These are phyloP conservation scores for Scomber japonicus DNA, from an alignment of 2,113 vertebrate genomes.

Conservation along the genomic window DNA sequence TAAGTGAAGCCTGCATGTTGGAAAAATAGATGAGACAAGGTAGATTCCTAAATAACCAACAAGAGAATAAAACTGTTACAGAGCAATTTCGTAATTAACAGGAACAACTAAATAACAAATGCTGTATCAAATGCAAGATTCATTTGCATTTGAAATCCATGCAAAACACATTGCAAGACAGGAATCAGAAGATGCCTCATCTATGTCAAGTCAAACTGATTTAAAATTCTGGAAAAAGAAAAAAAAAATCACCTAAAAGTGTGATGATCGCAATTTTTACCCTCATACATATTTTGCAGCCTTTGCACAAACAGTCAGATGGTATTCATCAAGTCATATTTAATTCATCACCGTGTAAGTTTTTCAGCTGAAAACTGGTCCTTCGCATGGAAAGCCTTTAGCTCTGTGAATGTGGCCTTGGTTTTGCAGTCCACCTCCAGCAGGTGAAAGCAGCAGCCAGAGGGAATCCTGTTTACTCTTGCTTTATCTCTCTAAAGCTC, in stretches of 20 bases:
- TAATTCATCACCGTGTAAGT: constrained; percentile 35
- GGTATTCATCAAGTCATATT: constrained; percentile 63
- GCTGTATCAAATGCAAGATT: neutral
- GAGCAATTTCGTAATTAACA: constrained; percentile 5
- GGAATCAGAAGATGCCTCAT: neutral
- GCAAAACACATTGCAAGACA: neutral
- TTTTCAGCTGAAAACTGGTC: constrained; percentile 20
- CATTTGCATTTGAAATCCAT: neutral
- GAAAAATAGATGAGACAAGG: constrained; percentile 14
- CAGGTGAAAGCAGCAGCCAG: constrained; percentile 61
- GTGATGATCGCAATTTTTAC: constrained; percentile 17
- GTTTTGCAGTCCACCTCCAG: constrained; percentile 43
- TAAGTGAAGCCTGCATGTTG: neutral
- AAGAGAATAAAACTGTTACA: neutral
- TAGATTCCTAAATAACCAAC: neutral
- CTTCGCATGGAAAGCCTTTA: constrained; percentile 37
- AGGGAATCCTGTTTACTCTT: constrained; percentile 52
- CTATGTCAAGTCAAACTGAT: neutral
- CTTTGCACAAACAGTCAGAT: constrained; percentile 39
- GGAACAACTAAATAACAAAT: neutral
- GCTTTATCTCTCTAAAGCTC: constrained; percentile 20
- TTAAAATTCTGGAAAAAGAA: constrained; percentile 6
- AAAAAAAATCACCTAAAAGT: constrained; percentile 11
- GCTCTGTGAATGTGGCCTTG: constrained; percentile 41
- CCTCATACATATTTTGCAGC: constrained; percentile 54